Evolutionary conservation across 1,140 invertebrate genomes (phyloP), one percentile per base, ranked within the genome.

Genomic region (Cardiocondyla obscurior): DNA sequence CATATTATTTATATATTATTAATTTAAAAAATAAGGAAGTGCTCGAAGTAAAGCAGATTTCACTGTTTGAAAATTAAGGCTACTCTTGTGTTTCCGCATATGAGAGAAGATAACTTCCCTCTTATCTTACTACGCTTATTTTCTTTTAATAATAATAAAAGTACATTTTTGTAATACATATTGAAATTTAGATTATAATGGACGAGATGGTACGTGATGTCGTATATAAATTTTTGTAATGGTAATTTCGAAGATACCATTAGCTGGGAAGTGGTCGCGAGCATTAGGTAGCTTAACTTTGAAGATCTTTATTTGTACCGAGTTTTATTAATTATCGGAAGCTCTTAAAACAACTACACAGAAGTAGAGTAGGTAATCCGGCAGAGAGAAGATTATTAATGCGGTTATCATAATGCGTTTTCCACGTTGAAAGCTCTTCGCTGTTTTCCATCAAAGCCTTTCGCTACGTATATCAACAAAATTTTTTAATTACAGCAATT

Each of bases 321-420:
- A 67, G 46, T 79, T 67, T 69, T 67, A 79, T 79, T 79, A 79
- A 79, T 69, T 79, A 69, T 79, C 62, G 16, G n/a, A 3, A 30
- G 46, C 42, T 67, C 12, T 67, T 77, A 51, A 65, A 77, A 44
- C 49, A 77, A 77, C 16, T 62, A 25, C 25, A 60, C 53, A 30
- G 39, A 25, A 58, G 42, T 30, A 39, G 74, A 30, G 33, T 79
- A 79, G 22, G 33, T 79, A 79, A 79, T 79, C 44, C 46, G 33
- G 10, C 25, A 25, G 14, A 55, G 30, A 62, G 53, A 14, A 60
- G 46, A 67, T 77, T 77, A 67, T 77, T 77, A 77, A 77, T 77
- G 33, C 46, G 22, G 58, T 65, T 76, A 76, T 19, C 14, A 42
- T 76, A 62, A 76, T 2, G 42, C 28, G 19, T 76, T 76, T 64